Base-by-base conservation (phyloP, 1,140 invertebrate genomes). In the Drosophila parabipectinata region DNA sequence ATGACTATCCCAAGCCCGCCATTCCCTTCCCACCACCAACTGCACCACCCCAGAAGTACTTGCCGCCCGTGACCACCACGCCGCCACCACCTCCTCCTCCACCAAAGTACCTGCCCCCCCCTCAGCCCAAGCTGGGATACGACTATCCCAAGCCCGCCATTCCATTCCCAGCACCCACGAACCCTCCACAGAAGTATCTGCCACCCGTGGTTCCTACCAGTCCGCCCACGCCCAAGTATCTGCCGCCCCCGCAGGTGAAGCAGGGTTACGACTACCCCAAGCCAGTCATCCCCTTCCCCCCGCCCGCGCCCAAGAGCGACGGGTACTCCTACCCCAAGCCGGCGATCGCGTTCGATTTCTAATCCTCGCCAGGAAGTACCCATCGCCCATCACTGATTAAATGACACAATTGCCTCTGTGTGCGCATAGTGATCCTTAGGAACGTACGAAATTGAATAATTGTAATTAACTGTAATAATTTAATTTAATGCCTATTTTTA, bases 391-490 rank as follows among this genome's bases (percentile, higher is more conserved):
- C 75, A 76, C 71, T 76, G 69, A 83, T 73, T 76, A 83, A 63
- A 57, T 59, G 78, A 87, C 77, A 82, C 79, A 73, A 79, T 88
- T 88, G 79, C 82, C 83, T 87, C 79, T 79, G 55, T 69, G 75
- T 79, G 78, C 76, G 79, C 79, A 89, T 88, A 87, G 74, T 77
- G 73, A 77, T 77, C 57, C 56, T 77, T 77, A 69, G 84, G 76
- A 88, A 78, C 75, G 44, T 88, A 83, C 75, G 79, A 88, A 88
- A 88, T 87, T 83, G 61, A 88, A 82, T 87, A 83, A 72, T 87
- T 79, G 71, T 83, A 89, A 79, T 89, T 88, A 83, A 83, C 67
- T 89, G 66, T 87, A 85, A 85, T 85, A 88, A 83, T 58, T 82
- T 87, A 79, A 87, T 87, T 69, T 87, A 88, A 88, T 83, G 73